Conservation (phyloP, 2,888 invertebrate species). For the Falcaria lacertinaria region DNA sequence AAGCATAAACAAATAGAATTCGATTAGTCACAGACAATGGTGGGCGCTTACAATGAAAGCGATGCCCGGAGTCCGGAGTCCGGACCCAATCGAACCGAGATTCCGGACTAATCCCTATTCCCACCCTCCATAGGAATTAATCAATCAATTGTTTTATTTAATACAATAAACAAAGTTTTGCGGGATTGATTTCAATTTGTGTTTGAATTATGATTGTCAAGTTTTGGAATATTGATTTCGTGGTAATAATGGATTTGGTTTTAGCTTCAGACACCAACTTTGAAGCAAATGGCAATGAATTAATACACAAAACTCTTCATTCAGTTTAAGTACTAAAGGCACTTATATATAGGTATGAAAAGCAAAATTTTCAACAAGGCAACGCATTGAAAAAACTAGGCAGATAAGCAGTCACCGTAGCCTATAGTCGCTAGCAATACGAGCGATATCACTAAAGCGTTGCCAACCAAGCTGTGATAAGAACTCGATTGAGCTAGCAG, state of each 20-base stretch:
- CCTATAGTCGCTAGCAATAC: too few species aligned
- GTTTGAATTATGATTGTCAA: slow-evolving; percentile 1
- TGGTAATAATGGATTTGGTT: neutral
- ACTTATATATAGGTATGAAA: too few species aligned
- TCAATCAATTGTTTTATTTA: slow-evolving; percentile 37
- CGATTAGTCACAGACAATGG: slow-evolving; percentile 36
- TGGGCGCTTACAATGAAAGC: slow-evolving; percentile 25
- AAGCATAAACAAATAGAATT: slow-evolving; percentile 37
- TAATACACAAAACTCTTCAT: neutral
- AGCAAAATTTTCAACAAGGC: too few species aligned
- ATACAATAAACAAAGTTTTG: slow-evolving; percentile 13
- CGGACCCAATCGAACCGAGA: slow-evolving; percentile 17
- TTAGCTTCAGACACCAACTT: neutral
- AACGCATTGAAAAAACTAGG: too few species aligned
- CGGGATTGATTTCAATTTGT: slow-evolving; percentile 6
- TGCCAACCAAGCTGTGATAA: too few species aligned
- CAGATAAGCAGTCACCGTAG: too few species aligned
- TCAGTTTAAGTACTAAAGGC: too few species aligned
- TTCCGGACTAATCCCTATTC: slow-evolving; percentile 28
- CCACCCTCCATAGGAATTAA: slow-evolving; percentile 36
- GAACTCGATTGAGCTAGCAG: too few species aligned
- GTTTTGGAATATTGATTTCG: neutral
- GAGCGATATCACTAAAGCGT: too few species aligned
- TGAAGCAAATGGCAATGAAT: neutral
- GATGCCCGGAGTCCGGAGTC: slow-evolving; percentile 9